These are phyloP conservation scores for Marmota monax DNA, from an alignment of 2,113 vertebrate genomes.

Conservation along the genomic window DNA sequence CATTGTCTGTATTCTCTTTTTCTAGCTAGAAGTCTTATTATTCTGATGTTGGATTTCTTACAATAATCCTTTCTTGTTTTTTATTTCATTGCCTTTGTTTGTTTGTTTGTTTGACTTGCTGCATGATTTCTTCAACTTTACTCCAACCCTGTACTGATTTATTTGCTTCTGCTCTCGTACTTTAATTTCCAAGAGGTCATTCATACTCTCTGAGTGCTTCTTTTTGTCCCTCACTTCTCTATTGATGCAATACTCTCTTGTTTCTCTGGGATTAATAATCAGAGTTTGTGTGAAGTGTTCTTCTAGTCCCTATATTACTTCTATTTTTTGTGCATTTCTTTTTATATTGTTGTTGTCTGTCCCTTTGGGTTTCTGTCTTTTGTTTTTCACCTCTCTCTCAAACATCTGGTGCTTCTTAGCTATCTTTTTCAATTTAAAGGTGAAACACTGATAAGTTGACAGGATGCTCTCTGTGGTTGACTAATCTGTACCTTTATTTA, in stretches of 20 bases:
- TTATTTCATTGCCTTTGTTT: neutral
- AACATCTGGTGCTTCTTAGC: neutral
- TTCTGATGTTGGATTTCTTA: neutral
- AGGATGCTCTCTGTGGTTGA: neutral
- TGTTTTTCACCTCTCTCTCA: neutral
- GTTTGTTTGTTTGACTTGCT: neutral
- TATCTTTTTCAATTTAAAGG: neutral
- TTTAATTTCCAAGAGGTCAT: neutral
- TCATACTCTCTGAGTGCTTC: neutral
- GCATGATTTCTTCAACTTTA: neutral
- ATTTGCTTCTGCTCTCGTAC: neutral
- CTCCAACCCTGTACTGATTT: neutral
- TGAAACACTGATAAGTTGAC: neutral
- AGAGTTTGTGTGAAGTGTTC: neutral
- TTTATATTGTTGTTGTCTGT: neutral
- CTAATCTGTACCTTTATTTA: neutral
- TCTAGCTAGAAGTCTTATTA: neutral
- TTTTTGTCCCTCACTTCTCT: neutral
- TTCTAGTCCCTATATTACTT: neutral
- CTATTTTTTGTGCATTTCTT: neutral
- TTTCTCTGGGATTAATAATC: neutral
- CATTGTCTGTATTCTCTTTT: neutral
- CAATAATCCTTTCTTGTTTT: neutral
- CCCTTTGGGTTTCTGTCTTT: constrained; percentile 14
- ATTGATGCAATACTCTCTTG: neutral